A percentile compares a stretch with the other conserved stretches of the same genome.
Conservation (phyloP, 1,140 invertebrate species). For the Drosophila ananassae region DNA sequence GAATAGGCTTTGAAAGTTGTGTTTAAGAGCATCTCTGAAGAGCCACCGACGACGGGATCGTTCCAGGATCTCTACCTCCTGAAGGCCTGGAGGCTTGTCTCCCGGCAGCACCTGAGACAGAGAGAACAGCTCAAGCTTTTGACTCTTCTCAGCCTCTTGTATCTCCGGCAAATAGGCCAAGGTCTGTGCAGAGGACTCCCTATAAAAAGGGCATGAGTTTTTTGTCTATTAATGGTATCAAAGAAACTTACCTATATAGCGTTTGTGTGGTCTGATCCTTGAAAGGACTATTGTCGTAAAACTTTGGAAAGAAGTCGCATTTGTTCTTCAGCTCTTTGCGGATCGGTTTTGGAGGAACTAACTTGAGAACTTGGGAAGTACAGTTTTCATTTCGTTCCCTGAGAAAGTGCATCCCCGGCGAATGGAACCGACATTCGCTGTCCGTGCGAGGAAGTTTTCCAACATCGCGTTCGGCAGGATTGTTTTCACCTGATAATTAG, state of each 20-base stretch:
- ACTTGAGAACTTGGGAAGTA: constrained; percentile 46
- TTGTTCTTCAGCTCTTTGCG: constrained; percentile 56
- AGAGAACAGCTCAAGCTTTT: constrained; percentile 68
- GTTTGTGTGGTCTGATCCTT: constrained; percentile 76
- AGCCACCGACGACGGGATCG: constrained; percentile 72
- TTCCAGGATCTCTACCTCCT: constrained; percentile 77
- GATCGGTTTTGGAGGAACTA: constrained; percentile 28
- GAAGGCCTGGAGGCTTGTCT: constrained; percentile 66
- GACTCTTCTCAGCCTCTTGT: constrained; percentile 65
- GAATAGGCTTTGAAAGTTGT: constrained; percentile 45
- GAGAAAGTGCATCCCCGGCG: constrained; percentile 55
- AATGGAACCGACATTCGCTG: constrained; percentile 58
- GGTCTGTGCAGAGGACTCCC: constrained; percentile 90
- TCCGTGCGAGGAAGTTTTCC: constrained; percentile 54
- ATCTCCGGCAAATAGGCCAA: constrained; percentile 87
- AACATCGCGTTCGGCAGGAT: constrained; percentile 47
- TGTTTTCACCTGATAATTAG: constrained; percentile 44
- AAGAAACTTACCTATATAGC: constrained; percentile 57
- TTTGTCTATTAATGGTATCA: too few relatives aligned
- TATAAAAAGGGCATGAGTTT: constrained; percentile 7
- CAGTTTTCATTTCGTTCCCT: constrained; percentile 26
- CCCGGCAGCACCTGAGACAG: constrained; percentile 60
- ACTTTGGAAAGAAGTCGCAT: constrained; percentile 58
- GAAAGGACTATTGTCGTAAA: constrained; percentile 41
- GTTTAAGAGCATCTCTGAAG: constrained; percentile 64